These are phyloP conservation scores for Threskiornis aethiopicus DNA, from an alignment of 2,797 vertebrate species.

Conservation along the genomic window DNA sequence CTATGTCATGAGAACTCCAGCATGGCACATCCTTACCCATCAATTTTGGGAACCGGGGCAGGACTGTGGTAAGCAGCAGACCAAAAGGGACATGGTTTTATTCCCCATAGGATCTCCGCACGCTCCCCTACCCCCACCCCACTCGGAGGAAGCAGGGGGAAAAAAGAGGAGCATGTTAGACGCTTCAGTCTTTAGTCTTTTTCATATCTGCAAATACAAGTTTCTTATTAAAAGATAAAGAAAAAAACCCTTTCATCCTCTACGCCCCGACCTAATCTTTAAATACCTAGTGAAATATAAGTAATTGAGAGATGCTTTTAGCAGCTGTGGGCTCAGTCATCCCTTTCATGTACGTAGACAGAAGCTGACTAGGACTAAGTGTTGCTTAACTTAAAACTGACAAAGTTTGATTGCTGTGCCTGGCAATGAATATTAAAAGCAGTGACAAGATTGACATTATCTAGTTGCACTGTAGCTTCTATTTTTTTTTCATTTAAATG, in stretches of 20 bases:
- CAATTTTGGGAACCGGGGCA: slow-evolving; percentile 43
- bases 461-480: neutral
- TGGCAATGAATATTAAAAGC: slow-evolving; percentile 54
- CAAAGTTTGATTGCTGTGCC: slow-evolving; percentile 4
- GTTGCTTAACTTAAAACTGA: slow-evolving; percentile 47
- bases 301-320: slow-evolving; percentile 34
- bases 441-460: slow-evolving; percentile 35
- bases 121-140: neutral
- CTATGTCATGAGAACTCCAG: slow-evolving; percentile 38
- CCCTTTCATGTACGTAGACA: slow-evolving; percentile 41
- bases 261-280: neutral
- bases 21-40: slow-evolving; percentile 16
- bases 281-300: slow-evolving; percentile 58
- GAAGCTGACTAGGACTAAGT: slow-evolving; percentile 27
- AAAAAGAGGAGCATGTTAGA: neutral
- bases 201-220: slow-evolving; percentile 35
- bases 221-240: slow-evolving; percentile 62
- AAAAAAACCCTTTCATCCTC: slow-evolving; percentile 49
- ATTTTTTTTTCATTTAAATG: neutral
- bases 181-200: neutral
- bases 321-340: slow-evolving; percentile 41
- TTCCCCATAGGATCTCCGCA: slow-evolving; percentile 10
- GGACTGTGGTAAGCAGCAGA: slow-evolving; percentile 32
- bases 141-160: neutral
- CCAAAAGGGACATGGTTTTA: slow-evolving; percentile 5